Evolutionary conservation across 2,888 invertebrate species (phyloP), one percentile per base, ranked within the genome.

Genomic region (Pseudanteris insignis): DNA sequence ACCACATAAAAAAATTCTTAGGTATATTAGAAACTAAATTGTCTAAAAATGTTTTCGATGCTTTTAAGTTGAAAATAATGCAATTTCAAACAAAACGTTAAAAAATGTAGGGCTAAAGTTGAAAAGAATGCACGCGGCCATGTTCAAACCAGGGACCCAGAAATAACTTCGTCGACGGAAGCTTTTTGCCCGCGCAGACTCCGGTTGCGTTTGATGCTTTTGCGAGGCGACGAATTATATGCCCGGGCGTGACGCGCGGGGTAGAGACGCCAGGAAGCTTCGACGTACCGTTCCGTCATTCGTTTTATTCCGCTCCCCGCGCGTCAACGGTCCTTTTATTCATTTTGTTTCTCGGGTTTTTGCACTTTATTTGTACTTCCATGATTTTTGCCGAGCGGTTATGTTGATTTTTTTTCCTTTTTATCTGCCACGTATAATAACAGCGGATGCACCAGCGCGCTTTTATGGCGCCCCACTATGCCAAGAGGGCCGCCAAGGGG

Each of bases 401-500:
- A 26, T 30, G 2, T 4, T 12, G 5, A 2, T n/a, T 26, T 26
- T 26, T 26, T n/a, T 34, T 47, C 29, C 26, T 48, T 46, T 41
- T 25, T 26, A 18, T 12, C 33, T 41, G 28, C 50, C 59, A 53
- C 67, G 66, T 71, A 69, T 70, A 69, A 74, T 72, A 70, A 73
- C 67, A 55, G 63, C 51, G 54, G 66, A 59, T 57, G 66, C 67
- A 79, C 79, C 78, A 75, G 65, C 78, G 66, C 71, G 59, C 70
- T 61, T 67, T 79, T 65, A 75, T 79, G 75, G 68, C 71, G 63
- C 64, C 79, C 79, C 78, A 74, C 74, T 78, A 76, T 69, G 68
- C 77, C 78, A 79, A 79, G 79, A 79, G 79, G 74, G 72, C 70
- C 68, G 78, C 79, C 79, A 79, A 79, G 79, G 78, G 78, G 78